A percentile compares a stretch with the other conserved stretches of the same genome.
Evolutionary conservation across 2,888 invertebrate species (phyloP).

Genomic region (Amaurobius ferox): DNA sequence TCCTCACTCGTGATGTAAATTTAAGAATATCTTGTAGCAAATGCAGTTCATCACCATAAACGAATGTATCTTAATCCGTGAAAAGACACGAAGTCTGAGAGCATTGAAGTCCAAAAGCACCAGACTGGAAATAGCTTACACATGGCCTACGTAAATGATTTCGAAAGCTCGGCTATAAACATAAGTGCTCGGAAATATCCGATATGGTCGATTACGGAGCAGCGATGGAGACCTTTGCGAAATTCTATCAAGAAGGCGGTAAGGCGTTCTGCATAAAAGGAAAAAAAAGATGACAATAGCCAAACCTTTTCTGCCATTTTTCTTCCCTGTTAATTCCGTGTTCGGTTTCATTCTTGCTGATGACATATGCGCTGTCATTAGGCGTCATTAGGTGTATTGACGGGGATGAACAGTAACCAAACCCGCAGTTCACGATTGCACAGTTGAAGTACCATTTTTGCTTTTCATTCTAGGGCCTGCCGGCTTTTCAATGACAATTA

Average conservation of each 20-base stretch:
- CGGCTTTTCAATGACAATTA: constrained; percentile 57
- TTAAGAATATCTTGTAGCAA: too few species aligned
- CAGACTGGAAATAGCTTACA: not conserved
- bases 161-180: constrained; percentile 8
- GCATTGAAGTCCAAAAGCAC: not conserved
- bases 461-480: constrained; percentile 14
- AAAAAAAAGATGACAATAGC: constrained; percentile 21
- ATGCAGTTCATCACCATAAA: too few species aligned
- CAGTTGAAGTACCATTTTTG: constrained; percentile 44
- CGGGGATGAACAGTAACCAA: constrained; percentile 64
- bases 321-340: constrained; percentile 20
- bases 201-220: constrained; percentile 55
- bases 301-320: constrained; percentile 20
- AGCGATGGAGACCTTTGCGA: constrained; percentile 3
- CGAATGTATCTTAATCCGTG: not conserved
- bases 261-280: constrained; percentile 49
- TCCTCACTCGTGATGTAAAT: too few species aligned
- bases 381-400: constrained; percentile 67
- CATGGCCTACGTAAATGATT: constrained; percentile 1
- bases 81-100: not conserved
- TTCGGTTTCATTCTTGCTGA: constrained; percentile 38
- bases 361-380: constrained; percentile 67
- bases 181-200: constrained; percentile 12
- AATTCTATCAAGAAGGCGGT: constrained; percentile 34
- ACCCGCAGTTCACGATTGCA: constrained; percentile 67